Percentiles rank a stretch among this genome's conserved stretches.
Conservation (phyloP, 2,888 invertebrate genomes). For the Abrostola tripartita region DNA sequence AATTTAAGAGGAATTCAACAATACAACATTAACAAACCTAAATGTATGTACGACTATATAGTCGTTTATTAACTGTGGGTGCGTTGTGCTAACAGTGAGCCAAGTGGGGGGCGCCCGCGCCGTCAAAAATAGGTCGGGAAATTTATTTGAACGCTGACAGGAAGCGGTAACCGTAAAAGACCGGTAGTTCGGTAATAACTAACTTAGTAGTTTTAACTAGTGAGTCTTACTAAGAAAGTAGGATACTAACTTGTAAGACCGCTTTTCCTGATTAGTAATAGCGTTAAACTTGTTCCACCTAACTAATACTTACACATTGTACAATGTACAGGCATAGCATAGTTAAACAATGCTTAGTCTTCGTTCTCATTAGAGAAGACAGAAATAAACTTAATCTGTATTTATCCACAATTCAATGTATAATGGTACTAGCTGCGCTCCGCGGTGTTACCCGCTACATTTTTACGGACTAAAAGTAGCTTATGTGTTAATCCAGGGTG, state of each 20-base stretch:
- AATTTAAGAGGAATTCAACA: constrained; percentile 1
- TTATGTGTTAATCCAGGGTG: too few relatives aligned
- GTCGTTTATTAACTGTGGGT: constrained; percentile 17
- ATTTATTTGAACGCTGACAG: constrained; percentile 42
- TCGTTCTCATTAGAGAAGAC: not conserved
- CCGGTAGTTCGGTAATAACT: constrained; percentile 11
- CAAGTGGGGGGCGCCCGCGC: constrained; percentile 33
- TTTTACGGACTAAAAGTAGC: too few relatives aligned
- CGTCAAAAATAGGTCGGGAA: constrained; percentile 48
- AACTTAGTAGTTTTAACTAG: not conserved
- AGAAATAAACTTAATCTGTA: too few relatives aligned
- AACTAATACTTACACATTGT: too few relatives aligned
- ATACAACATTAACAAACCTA: constrained; percentile 1
- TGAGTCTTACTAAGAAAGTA: not conserved
- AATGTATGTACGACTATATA: too few relatives aligned
- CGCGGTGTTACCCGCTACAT: too few relatives aligned
- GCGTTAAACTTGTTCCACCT: too few relatives aligned
- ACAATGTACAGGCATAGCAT: too few relatives aligned
- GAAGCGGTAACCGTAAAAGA: constrained; percentile 34
- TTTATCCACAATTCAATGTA: too few relatives aligned
- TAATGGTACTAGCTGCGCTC: too few relatives aligned
- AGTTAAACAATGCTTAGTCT: not conserved
- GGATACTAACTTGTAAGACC: not conserved
- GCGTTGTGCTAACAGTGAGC: constrained; percentile 17
- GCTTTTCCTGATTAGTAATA: too few relatives aligned